Evolutionary conservation across 2,113 vertebrate species (phyloP), one percentile per base, ranked within the genome.

Genomic region (Limnothrissa miodon): DNA sequence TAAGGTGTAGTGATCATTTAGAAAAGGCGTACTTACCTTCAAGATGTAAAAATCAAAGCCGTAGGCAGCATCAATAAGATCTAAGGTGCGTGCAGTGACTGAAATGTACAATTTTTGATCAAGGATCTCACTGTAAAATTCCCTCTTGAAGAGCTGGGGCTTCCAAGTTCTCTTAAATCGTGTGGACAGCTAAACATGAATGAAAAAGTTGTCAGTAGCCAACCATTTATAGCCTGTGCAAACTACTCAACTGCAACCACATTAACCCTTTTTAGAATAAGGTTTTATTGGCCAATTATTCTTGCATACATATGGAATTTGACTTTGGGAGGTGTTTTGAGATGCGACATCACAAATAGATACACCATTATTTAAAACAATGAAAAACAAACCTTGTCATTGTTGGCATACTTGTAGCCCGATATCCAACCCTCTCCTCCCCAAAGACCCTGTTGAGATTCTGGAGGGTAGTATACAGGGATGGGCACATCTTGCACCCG

Each of bases 1-100:
- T 53, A 3, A 53, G 51, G 6, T 53, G 51, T 53, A 53, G 6
- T 4, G 21, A 29, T 48, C 10, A 11, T 53, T 45, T 19, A 62
- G 39, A 78, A 46, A 17, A 21, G 0, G 5, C 36, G 23, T 1
- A 78, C 86, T 89, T 87, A 96, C 98, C 93, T 95, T 97, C 5
- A 99, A 96, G 56, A 99, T 97, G 87, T 99, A 99, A 86, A 95
- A 97, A 91, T 99, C 98, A 0, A 99, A 96, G 51, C 98, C 98
- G 0, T 91, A 99, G 15, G 93, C 96, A 0, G 93, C 90, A 0
- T 99, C 98, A 0, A 99, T 96, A 79, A 98, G 95, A 79, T 99
- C 95, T 82, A 99, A 89, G 0, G 97, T 97, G 13, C 96, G 94
- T 82, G 93, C 83, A 15, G 98, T 99, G 89, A 99, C 97, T 0